Conservation (phyloP, 2,113 vertebrate species). For the Siniperca knerii region DNA sequence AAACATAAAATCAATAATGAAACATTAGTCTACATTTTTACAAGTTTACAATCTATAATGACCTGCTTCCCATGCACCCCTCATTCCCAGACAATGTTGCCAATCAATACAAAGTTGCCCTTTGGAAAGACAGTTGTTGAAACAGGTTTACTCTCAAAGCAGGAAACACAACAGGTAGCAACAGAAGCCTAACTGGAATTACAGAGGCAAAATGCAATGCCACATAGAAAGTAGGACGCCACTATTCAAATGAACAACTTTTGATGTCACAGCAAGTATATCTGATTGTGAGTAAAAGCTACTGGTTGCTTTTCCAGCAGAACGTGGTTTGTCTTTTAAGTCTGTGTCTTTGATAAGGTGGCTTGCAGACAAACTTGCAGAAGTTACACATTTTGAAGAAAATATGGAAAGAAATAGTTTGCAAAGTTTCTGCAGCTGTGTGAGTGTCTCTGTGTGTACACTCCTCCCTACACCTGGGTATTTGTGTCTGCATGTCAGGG, state of each 20-base stretch:
- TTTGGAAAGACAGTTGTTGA: conserved; percentile 39
- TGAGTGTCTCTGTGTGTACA: conserved; percentile 4
- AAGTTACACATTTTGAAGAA: conserved; percentile 2
- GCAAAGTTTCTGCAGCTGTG: conserved; percentile 39
- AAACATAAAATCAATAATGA: not conserved
- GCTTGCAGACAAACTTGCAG: not conserved
- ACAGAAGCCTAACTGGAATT: conserved; percentile 56
- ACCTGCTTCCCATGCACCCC: not conserved
- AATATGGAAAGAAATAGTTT: not conserved
- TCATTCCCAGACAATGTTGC: conserved; percentile 26
- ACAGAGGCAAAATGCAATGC: conserved; percentile 20
- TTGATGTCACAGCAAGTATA: not conserved
- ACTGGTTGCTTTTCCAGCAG: not conserved
- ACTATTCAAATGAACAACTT: conserved; percentile 7
- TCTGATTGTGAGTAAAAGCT: not conserved
- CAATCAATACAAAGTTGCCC: conserved; percentile 27
- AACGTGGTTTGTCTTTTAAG: not conserved
- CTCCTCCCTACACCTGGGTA: conserved; percentile 55
- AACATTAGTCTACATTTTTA: not conserved
- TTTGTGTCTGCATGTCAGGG: conserved; percentile 28
- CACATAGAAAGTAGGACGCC: conserved; percentile 19
- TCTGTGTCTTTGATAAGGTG: not conserved
- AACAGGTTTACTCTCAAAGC: conserved; percentile 46
- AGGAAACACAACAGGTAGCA: conserved; percentile 73
- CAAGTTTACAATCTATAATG: not conserved